Base-by-base conservation (phyloP, 1,140 invertebrate genomes). In the Sminthurinus signatus region DNA sequence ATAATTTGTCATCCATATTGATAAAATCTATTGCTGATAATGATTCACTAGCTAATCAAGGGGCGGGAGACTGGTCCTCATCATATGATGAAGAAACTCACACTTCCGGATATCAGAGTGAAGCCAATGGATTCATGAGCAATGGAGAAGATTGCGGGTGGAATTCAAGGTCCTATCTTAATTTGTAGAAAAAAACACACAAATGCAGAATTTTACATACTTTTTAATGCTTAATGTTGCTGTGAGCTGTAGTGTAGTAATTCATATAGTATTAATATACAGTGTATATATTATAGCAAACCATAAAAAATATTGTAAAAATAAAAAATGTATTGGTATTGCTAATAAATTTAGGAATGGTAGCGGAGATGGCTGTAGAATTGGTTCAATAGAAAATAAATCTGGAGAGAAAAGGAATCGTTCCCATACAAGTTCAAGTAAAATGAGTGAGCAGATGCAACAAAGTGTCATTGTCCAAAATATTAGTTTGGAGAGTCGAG, bases 21-120 rank as follows among this genome's bases (percentile, higher is more conserved):
- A 42, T 52, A 15, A 39, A 56, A 4, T 52, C 50, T 23, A 29
- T 25, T 25, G 27, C 5, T 14, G n/a, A 48, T 10, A 5, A 25
- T 55, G 10, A 43, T 39, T 29, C 32, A 23, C 32, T 15, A n/a
- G 17, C 48, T 51, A 28, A 42, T 19, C 5, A 48, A 10, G 44
- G 44, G n/a, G 51, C 5, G 19, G 51, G 51, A 0, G n/a, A n/a
- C n/a, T 63, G 61, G 61, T 43, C 36, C 12, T 63, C 61, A 1
- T 63, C 61, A 1, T 46, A 56, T n/a, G 67, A 69, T 23, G 67
- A 69, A 51, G 67, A 69, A 17, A 44, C 64, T 39, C 51, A 57
- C 39, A 69, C 67, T 54, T 69, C 67, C 3, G 67, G 63, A 8
- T 69, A 69, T 56, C 64, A 69, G 19, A 69, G 67, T 32, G 60